Evolutionary conservation across 2,797 vertebrate genomes (phyloP).

Genomic region (Ciconia nigra): DNA sequence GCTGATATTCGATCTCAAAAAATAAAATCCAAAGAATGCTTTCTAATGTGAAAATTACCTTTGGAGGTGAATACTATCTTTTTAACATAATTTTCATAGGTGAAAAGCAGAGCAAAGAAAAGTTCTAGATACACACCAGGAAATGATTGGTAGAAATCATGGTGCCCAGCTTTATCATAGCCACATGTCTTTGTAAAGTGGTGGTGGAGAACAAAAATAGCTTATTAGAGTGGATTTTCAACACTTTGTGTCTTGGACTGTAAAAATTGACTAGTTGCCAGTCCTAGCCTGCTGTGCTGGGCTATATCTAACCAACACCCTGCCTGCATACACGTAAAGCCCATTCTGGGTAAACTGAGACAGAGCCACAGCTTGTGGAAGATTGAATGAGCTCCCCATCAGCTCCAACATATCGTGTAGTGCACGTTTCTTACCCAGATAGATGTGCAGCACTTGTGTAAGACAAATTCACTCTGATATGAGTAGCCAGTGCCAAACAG

Average conservation of each 20-base stretch:
- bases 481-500: not conserved
- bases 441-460: not conserved
- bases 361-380: not conserved
- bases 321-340: accelerated
- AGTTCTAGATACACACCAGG: not conserved
- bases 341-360: not conserved
- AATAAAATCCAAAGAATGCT: not conserved
- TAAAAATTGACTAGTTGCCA: not conserved
- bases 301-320: not conserved
- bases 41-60: not conserved
- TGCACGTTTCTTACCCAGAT: not conserved
- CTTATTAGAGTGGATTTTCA: not conserved
- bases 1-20: not conserved
- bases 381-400: not conserved
- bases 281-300: not conserved
- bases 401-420: not conserved
- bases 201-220: not conserved
- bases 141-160: not conserved
- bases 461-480: not conserved
- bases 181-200: not conserved
- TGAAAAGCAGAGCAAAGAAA: not conserved
- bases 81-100: not conserved
- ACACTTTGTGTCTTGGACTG: not conserved
- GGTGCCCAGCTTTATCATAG: not conserved
- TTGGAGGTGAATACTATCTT: not conserved